A percentile compares a stretch with the other conserved stretches of the same genome.
Evolutionary conservation across 53 echinoderm and acorn worm species (phyloP).

Genomic region (Arbacia lixula): DNA sequence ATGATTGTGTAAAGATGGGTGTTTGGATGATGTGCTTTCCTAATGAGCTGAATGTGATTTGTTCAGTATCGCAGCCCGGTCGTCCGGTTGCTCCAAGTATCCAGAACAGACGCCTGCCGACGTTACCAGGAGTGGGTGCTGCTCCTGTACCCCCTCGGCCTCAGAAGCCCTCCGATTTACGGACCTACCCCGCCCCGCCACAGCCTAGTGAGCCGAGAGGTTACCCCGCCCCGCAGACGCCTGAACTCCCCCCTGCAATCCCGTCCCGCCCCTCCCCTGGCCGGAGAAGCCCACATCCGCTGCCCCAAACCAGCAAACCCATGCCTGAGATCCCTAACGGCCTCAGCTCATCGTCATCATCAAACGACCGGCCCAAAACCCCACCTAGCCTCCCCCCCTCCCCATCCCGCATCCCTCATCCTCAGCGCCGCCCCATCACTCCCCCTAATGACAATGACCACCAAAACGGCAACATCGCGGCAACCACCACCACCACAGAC

Average conservation of each 20-base stretch:
- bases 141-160: slow-evolving; percentile 11
- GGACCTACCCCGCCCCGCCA: neutral
- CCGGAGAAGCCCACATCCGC: neutral
- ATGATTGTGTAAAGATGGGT: no score
- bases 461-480: slow-evolving; percentile 2
- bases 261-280: neutral
- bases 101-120: slow-evolving; percentile 42
- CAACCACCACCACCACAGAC: no score
- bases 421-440: neutral
- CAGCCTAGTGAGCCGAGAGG: no score
- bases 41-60: no score
- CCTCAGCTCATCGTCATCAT: neutral
- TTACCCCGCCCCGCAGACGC: neutral
- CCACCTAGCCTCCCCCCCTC: neutral
- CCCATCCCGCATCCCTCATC: neutral
- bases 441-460: slow-evolving; percentile 29
- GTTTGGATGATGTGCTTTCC: no score
- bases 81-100: no score
- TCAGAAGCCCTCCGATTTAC: neutral
- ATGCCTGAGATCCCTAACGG: slow-evolving; percentile 29
- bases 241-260: slow-evolving; percentile 9
- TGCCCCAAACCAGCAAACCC: neutral
- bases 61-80: no score
- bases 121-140: neutral
- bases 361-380: neutral